Evolutionary conservation across 2,113 vertebrate genomes (phyloP).

Genomic region (Cavia aperea): DNA sequence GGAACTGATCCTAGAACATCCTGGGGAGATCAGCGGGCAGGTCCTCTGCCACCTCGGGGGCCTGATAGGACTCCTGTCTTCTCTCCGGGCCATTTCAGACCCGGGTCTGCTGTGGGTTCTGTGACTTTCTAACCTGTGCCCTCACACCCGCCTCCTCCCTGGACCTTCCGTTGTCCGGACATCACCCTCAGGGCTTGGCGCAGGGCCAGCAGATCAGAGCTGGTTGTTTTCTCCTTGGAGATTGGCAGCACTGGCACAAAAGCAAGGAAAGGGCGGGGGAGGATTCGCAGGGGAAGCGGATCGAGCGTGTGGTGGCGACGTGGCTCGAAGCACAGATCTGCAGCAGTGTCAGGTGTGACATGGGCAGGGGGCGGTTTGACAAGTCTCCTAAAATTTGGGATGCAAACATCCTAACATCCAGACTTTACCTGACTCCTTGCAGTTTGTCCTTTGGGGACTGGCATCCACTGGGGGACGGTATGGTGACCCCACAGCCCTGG

Average conservation of each 20-base stretch:
- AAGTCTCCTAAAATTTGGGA: not conserved
- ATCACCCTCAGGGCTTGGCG: not conserved
- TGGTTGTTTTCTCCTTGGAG: not conserved
- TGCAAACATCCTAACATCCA: not conserved
- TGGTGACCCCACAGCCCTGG: not conserved
- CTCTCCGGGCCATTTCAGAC: not conserved
- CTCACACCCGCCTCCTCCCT: not conserved
- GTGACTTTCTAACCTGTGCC: not conserved
- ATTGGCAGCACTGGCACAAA: not conserved
- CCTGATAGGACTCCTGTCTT: not conserved
- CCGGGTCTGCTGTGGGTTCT: not conserved
- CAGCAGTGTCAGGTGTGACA: rapidly evolving
- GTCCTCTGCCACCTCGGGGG: not conserved
- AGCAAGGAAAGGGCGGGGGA: not conserved
- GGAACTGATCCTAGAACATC: not conserved
- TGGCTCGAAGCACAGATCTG: not conserved
- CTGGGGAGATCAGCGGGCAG: not conserved
- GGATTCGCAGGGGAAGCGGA: not conserved
- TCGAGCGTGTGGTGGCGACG: rapidly evolving
- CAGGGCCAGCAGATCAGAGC: not conserved
- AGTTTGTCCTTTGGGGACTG: not conserved
- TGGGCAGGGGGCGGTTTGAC: not conserved
- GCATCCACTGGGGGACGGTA: not conserved
- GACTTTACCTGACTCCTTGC: not conserved
- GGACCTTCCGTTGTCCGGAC: not conserved